Base-by-base conservation (phyloP, 2,113 vertebrate genomes). In the Esox niger region DNA sequence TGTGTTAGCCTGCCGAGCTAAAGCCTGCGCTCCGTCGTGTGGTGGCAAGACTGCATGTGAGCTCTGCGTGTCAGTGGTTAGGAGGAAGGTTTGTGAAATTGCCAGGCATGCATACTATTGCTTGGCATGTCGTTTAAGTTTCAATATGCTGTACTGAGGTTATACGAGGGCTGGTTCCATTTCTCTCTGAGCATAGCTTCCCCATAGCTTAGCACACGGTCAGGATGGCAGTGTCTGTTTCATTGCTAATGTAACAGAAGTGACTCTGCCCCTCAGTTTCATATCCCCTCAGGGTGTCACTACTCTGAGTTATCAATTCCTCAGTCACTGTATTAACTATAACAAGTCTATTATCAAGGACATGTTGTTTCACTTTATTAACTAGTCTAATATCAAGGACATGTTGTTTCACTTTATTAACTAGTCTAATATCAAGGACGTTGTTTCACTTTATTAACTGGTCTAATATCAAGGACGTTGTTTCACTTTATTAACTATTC, bases 1-100 rank as follows among this genome's bases (percentile, higher is more conserved):
- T n/a, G n/a, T n/a, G n/a, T n/a, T n/a, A n/a, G n/a, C 33, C 33
- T 35, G 7, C 33, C 33, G n/a, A n/a, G n/a, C n/a, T n/a, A n/a
- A n/a, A n/a, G 80, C 71, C 76, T 74, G 43, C 74, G 74, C 78
- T 73, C 73, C 88, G 74, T 85, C 70, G 67, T 62, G 75, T 70
- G 38, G 27, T 26, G 11, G 1, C n/a, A 61, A 32, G 65, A 71
- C 70, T 43, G 23, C 32, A n/a, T n/a, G n/a, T n/a, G n/a, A 57
- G 66, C 77, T 63, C 73, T 78, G 71, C 64, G 57, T 75, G 59
- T 69, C 58, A 35, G 58, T 52, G 64, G 64, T 60, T 47, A 43
- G 26, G 29, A 46, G 46, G n/a, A 56, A 43, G 43, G 7, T 61
- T 64, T 66, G 54, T 33, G 57, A 62, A 38, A 75, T 25, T 13